Evolutionary conservation across 2,113 vertebrate genomes (phyloP), one percentile per base, ranked within the genome.

Genomic region (Oncorhynchus masou): DNA sequence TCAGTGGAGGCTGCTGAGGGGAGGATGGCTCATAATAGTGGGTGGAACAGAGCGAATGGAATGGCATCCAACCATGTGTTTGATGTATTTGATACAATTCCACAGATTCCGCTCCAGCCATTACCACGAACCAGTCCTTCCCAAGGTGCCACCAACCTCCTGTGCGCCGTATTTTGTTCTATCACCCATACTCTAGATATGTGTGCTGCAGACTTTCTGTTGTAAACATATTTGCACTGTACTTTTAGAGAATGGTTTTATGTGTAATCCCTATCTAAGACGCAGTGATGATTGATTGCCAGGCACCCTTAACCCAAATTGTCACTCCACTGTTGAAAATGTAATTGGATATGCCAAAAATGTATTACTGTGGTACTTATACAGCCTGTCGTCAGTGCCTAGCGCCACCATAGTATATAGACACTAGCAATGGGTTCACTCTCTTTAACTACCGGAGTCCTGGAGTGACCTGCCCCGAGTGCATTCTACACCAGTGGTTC

Each of bases 251-350:
- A 29, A 67, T 73, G 51, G 68, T 49, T 13, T 80, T 29, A 74
- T 31, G 45, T 15, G 11, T 76, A 79, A 77, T 83, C 68, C 4
- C 6, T 69, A 31, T 59, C 66, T 76, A 73, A 57, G 49, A 22
- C 13, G 0, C 8, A 48, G 7, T 25, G 5, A 31, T 19, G 5
- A 29, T 25, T 72, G 66, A 16, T 20, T 78, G 4, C 66, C 75
- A 82, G 31, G 7, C 48, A 19, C 27, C 48, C 71, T 19, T 70
- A 80, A 27, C 24, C 60, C 76, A 0, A 34, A 13, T 67, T 78
- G 6, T 60, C 77, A 74, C 34, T 31, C 65, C 77, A 29, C 25
- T 16, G 60, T 24, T 71, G 70, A 70, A 84, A 68, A 75, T 57
- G 67, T 19, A 70, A 65, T 29, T 60, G 65, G 68, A 71, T 72